phyloP scores from a whole-genome alignment of 64 coral and sea anemone species.

The Pocillopora verrucosa region DNA sequence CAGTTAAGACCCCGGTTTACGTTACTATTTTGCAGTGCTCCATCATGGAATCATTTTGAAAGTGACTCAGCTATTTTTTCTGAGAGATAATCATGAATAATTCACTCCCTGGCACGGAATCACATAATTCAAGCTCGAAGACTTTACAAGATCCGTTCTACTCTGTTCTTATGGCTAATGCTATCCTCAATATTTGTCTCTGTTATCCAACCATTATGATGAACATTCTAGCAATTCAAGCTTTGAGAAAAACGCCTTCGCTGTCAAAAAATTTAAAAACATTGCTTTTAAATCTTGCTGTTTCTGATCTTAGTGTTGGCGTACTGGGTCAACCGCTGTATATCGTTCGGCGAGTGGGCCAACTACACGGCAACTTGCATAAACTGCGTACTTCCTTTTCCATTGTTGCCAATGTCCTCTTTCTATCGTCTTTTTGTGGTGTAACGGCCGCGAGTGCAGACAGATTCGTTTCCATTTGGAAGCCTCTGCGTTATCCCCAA shows the following conservation, averaged over 20 bases:
- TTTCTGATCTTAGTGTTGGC: slow-evolving; percentile 16
- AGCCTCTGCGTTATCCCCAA: not conserved
- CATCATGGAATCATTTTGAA: too few species aligned
- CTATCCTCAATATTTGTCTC: not conserved
- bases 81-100: not conserved
- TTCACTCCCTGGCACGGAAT: not conserved
- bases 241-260: not conserved
- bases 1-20: too few species aligned
- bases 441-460: slow-evolving; percentile 1
- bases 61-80: not conserved
- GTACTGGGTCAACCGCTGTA: not conserved
- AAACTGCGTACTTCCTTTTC: not conserved
- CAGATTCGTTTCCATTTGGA: slow-evolving; percentile 7
- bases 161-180: not conserved
- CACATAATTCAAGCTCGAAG: not conserved
- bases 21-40: too few species aligned
- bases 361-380: not conserved
- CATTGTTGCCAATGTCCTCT: not conserved
- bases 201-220: not conserved
- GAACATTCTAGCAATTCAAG: not conserved
- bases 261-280: not conserved
- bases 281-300: not conserved
- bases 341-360: not conserved
- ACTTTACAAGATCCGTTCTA: not conserved
- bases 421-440: not conserved